Evolutionary conservation across 2,113 vertebrate genomes (phyloP).

Genomic region (Morphnarchus princeps): DNA sequence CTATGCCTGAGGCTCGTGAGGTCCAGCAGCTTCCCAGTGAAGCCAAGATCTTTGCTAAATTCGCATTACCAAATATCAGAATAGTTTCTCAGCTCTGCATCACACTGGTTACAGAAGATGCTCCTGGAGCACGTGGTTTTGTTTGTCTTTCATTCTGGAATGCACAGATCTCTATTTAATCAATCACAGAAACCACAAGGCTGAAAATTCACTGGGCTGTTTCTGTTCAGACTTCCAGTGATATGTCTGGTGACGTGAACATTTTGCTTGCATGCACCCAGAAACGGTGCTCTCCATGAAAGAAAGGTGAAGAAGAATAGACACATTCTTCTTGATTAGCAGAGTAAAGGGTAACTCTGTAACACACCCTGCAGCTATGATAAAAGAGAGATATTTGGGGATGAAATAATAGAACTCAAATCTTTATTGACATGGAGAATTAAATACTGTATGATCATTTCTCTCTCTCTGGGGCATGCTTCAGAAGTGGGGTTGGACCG

Average conservation of each 20-base stretch:
- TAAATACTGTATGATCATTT: neutral
- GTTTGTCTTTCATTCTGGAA: neutral
- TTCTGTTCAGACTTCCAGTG: neutral
- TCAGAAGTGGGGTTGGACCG: neutral
- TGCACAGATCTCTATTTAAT: neutral
- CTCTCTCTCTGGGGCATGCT: neutral
- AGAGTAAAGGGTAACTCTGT: neutral
- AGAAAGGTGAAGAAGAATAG: neutral
- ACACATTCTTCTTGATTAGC: neutral
- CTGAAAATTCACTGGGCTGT: neutral
- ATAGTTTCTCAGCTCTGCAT: neutral
- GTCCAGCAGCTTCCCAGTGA: neutral
- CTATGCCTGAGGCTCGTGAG: neutral
- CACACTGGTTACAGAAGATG: neutral
- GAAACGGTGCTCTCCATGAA: neutral
- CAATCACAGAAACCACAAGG: neutral
- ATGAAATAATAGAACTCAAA: neutral
- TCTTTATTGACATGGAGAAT: neutral
- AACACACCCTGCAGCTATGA: neutral
- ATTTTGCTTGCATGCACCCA: neutral
- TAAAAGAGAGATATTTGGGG: neutral
- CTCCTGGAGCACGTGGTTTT: neutral
- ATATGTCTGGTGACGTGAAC: neutral
- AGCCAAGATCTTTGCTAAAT: neutral
- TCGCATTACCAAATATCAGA: neutral